A percentile compares a stretch with the other conserved stretches of the same genome.
Conservation (phyloP, 2,797 vertebrate species). For the Masticophis lateralis region DNA sequence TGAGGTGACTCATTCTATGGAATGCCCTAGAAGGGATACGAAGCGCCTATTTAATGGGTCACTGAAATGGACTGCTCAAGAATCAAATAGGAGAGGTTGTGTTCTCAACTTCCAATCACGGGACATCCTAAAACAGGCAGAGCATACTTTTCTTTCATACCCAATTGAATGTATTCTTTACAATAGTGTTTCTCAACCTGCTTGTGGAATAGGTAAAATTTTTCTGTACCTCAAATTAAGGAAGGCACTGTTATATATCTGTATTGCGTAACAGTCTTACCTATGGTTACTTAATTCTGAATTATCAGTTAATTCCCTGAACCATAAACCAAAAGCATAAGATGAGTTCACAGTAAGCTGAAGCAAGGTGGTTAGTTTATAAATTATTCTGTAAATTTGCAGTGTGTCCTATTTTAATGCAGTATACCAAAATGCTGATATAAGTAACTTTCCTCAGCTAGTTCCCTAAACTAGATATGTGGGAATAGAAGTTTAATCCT, state of each 20-base stretch:
- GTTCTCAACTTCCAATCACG: not conserved
- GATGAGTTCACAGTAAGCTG: not conserved
- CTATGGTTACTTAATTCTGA: not conserved
- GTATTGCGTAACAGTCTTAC: not conserved
- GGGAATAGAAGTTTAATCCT: not conserved
- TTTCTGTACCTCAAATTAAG: not conserved
- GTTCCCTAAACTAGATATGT: not conserved
- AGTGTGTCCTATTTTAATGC: not conserved
- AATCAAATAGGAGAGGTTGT: not conserved
- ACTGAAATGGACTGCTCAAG: not conserved
- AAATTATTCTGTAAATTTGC: not conserved
- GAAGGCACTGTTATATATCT: not conserved
- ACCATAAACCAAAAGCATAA: not conserved
- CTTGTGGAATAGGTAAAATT: not conserved
- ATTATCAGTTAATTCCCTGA: not conserved
- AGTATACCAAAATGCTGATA: not conserved
- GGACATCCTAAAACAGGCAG: not conserved
- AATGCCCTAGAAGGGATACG: not conserved
- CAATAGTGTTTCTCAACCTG: not conserved
- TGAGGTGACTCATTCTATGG: not conserved
- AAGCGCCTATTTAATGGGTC: rapidly evolving
- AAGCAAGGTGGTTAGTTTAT: not conserved
- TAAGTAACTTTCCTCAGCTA: not conserved
- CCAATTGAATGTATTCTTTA: not conserved
- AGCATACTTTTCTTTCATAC: not conserved